phyloP scores from a whole-genome alignment of 2,113 vertebrate species.

The Percina caprodes region DNA sequence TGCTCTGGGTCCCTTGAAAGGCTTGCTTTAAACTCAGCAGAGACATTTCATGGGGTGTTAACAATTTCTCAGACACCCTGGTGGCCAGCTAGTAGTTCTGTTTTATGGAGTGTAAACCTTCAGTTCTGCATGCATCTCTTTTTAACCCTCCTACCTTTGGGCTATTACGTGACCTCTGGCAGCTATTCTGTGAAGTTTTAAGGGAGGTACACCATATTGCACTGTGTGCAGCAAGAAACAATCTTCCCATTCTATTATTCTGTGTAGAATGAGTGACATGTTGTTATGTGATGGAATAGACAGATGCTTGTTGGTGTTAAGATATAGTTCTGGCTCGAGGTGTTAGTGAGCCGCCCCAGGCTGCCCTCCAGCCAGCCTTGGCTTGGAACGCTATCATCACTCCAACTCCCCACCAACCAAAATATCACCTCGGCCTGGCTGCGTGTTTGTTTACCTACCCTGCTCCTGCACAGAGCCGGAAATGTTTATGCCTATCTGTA shows the following conservation, averaged over 20 bases:
- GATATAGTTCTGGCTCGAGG: conserved; percentile 72
- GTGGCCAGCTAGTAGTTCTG: conserved; percentile 56
- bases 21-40: conserved; percentile 55
- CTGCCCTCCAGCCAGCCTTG: conserved; percentile 78
- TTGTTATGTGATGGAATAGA: conserved; percentile 73
- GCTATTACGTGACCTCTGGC: conserved; percentile 32
- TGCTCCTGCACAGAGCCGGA: conserved; percentile 52
- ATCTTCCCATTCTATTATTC: conserved; percentile 45
- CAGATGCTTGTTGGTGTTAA: conserved; percentile 82
- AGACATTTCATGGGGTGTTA: conserved; percentile 73
- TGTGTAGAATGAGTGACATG: conserved; percentile 65
- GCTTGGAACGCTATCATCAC: conserved; percentile 75
- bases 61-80: conserved; percentile 59
- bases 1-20: conserved; percentile 55
- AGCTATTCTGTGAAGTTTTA: conserved; percentile 42
- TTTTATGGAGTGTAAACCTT: conserved; percentile 73
- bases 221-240: conserved; percentile 36
- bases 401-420: conserved; percentile 75
- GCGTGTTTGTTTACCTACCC: conserved; percentile 69
- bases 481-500: conserved; percentile 67
- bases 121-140: conserved; percentile 56
- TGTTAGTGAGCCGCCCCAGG: conserved; percentile 78
- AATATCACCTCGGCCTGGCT: conserved; percentile 62
- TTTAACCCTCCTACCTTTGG: conserved; percentile 43
- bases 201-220: conserved; percentile 37